Percentiles rank a stretch among this genome's conserved stretches.
Conservation (phyloP, 2,113 vertebrate genomes). For the Lagopus leucura region DNA sequence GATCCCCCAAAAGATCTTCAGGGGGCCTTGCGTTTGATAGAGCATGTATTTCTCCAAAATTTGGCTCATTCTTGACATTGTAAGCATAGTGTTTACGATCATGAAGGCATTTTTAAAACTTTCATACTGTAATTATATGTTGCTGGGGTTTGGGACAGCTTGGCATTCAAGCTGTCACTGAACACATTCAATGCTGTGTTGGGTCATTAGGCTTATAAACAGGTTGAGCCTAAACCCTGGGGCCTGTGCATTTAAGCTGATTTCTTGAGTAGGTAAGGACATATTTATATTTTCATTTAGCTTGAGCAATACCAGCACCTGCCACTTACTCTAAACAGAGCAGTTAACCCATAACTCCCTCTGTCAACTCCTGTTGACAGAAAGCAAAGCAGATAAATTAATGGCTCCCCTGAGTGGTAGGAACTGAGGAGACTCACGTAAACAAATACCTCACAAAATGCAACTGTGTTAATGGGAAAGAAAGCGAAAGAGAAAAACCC, state of each 20-base stretch:
- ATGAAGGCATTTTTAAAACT: background rate
- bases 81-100: background rate
- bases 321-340: slow-evolving; percentile 49
- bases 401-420: slow-evolving; percentile 58
- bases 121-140: background rate
- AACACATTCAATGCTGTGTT: background rate
- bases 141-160: background rate
- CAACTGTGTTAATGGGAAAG: slow-evolving; percentile 27
- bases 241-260: background rate
- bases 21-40: background rate
- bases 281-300: slow-evolving; percentile 65
- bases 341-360: slow-evolving; percentile 63
- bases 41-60: background rate
- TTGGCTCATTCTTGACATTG: background rate
- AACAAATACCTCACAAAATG: slow-evolving; percentile 62
- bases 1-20: background rate
- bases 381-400: slow-evolving; percentile 67
- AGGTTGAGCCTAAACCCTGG: slow-evolving; percentile 19
- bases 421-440: background rate
- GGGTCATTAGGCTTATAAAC: slow-evolving; percentile 45
- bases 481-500: background rate
- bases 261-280: slow-evolving; percentile 42
- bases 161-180: slow-evolving; percentile 13
- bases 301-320: slow-evolving; percentile 69
- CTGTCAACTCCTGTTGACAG: slow-evolving; percentile 52